Evolutionary conservation across 2,888 invertebrate genomes (phyloP), one percentile per base, ranked within the genome.

Genomic region (Clistopyga incitator): DNA sequence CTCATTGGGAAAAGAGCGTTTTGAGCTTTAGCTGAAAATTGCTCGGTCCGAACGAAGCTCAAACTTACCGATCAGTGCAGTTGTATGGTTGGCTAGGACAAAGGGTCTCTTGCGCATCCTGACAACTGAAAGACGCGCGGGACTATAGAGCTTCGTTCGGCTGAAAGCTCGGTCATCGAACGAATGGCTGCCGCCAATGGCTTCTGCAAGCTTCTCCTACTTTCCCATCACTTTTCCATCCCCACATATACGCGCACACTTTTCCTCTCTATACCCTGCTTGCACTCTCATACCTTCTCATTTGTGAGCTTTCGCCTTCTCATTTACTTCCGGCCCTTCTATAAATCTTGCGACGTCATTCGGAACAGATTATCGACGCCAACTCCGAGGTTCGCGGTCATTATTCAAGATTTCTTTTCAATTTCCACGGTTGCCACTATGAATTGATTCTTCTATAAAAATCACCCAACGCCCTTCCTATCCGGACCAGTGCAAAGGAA

Each of bases 381-480:
- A 23, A 18, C 59, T 42, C 20, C 20, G 15, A 56, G 52, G 42
- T 65, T 71, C 64, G 59, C 50, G 70, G 81, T 85, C 85, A 78
- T 85, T 84, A 85, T 85, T 85, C 81, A 85, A 85, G 79, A 76
- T 83, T 74, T 61, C 84, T 84, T 79, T 85, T 85, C 83, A 84
- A 84, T 85, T 84, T 81, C 42, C 75, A 68, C 70, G 50, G 61
- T 80, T 81, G 74, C 54, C 47, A 52, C n/a, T 56, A n/a, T 50
- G 23, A n/a, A 10, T 10, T 10, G 38, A 38, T 38, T 38, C 38
- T 8, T 6, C 8, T 38, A 38, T 38, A 38, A 10, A 38, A 8
- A 38, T 8, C 38, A 10, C 10, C 38, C 2, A 4, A 38, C 38
- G 38, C 38, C 38, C 1, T 10, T 38, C 38, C 2, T 10, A 6